Evolutionary conservation across 1,140 invertebrate species (phyloP).

Genomic region (Holcopasites calliopsidis): DNA sequence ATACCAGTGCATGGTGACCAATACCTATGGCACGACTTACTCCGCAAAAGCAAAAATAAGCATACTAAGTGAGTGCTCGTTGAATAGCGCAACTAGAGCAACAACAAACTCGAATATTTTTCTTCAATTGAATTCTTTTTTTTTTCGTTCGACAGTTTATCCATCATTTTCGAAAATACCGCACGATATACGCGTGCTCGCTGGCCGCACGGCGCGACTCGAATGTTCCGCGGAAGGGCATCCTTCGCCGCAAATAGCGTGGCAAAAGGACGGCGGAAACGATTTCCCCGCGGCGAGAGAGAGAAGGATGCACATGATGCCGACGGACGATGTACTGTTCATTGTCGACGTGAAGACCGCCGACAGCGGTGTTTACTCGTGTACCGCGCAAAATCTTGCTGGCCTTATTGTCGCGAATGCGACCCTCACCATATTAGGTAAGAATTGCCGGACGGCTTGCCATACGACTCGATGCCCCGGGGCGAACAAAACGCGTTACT

Average conservation of each 20-base stretch:
- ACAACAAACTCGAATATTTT: neutral
- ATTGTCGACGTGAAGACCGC: constrained; percentile 93
- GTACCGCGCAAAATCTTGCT: constrained; percentile 94
- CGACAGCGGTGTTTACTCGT: constrained; percentile 96
- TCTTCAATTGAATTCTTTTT: neutral
- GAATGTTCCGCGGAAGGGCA: constrained; percentile 95
- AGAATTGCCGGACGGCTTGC: constrained; percentile 27
- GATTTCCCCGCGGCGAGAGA: constrained; percentile 97
- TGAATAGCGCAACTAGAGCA: no score
- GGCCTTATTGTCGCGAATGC: constrained; percentile 93
- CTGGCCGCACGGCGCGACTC: constrained; percentile 91
- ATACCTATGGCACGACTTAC: constrained; percentile 93
- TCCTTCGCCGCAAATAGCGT: constrained; percentile 92
- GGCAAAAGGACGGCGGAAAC: constrained; percentile 96
- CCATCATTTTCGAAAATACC: constrained; percentile 93
- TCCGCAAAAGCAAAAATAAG: constrained; percentile 92
- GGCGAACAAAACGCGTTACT: no score
- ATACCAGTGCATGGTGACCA: constrained; percentile 96
- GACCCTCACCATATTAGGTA: constrained; percentile 91
- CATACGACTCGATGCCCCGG: no score
- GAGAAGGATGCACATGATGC: constrained; percentile 94
- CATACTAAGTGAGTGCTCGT: constrained; percentile 85
- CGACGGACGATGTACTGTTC: constrained; percentile 94
- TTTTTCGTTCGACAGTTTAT: constrained; percentile 83
- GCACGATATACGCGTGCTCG: constrained; percentile 89